Evolutionary conservation across 2,113 vertebrate species (phyloP).

Genomic region (Pionites leucogaster): DNA sequence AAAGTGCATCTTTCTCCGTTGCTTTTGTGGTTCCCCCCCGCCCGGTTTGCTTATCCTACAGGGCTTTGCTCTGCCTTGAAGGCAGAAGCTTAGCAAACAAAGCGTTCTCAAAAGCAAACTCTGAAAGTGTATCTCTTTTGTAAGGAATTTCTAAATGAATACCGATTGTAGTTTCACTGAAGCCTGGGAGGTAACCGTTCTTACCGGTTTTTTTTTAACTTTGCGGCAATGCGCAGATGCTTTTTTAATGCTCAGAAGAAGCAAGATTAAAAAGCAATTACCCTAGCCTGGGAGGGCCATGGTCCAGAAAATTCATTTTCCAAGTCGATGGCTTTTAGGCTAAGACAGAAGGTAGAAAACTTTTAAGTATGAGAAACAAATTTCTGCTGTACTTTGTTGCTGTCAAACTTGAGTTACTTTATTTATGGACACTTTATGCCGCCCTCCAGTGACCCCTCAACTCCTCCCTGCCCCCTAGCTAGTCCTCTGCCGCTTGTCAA

Average conservation of each 20-base stretch:
- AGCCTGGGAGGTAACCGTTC: background rate
- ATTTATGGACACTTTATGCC: background rate
- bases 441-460: background rate
- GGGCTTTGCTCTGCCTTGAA: background rate
- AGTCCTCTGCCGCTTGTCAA: background rate
- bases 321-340: background rate
- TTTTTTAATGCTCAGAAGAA: background rate
- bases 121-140: background rate
- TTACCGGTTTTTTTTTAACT: background rate
- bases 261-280: background rate
- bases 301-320: background rate
- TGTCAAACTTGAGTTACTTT: background rate
- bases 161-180: rapidly evolving
- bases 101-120: rapidly evolving
- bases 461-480: too few relatives aligned
- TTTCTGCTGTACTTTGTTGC: background rate
- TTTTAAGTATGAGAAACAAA: background rate
- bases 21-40: rapidly evolving
- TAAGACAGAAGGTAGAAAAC: background rate
- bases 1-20: rapidly evolving
- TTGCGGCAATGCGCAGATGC: background rate
- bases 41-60: background rate
- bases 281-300: background rate
- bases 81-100: background rate
- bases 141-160: background rate